Evolutionary conservation across 2,888 invertebrate species (phyloP).

Genomic region (Seira musarum): DNA sequence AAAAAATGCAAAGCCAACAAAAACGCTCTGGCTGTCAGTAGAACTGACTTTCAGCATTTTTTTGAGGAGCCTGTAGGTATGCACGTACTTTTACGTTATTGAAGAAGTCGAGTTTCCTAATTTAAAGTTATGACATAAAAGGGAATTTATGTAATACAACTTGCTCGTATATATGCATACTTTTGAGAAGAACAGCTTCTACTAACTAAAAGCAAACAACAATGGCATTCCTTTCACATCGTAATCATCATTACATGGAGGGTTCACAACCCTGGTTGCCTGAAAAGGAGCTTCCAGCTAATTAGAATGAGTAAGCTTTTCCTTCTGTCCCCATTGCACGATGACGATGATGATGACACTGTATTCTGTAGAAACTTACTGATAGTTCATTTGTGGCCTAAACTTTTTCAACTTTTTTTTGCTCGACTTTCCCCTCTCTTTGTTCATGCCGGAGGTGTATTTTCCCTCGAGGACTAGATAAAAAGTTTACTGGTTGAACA

Average conservation of each 20-base stretch:
- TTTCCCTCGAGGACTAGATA: constrained; percentile 21
- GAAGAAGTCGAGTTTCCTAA: no score
- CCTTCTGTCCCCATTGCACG: background rate
- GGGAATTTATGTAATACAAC: no score
- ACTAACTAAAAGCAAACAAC: constrained; percentile 34
- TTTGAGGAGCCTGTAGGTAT: no score
- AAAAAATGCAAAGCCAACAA: no score
- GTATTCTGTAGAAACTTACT: constrained; percentile 21
- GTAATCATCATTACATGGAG: constrained; percentile 25
- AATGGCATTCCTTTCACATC: constrained; percentile 17
- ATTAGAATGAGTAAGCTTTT: constrained; percentile 42
- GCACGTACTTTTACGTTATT: no score
- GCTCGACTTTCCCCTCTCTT: constrained; percentile 5
- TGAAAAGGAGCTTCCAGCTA: constrained; percentile 46
- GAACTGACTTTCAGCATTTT: no score
- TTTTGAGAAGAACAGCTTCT: no score
- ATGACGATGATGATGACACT: constrained; percentile 33
- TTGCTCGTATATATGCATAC: no score
- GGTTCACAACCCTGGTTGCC: constrained; percentile 25
- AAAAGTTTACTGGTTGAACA: constrained; percentile 40
- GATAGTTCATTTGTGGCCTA: constrained; percentile 43
- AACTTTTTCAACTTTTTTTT: constrained; percentile 40
- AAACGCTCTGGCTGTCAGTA: no score
- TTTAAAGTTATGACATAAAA: no score
- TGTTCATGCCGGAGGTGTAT: constrained; percentile 11